A percentile compares a stretch with the other conserved stretches of the same genome.
Evolutionary conservation across 2,113 vertebrate species (phyloP).

Genomic region (Ellobius talpinus): DNA sequence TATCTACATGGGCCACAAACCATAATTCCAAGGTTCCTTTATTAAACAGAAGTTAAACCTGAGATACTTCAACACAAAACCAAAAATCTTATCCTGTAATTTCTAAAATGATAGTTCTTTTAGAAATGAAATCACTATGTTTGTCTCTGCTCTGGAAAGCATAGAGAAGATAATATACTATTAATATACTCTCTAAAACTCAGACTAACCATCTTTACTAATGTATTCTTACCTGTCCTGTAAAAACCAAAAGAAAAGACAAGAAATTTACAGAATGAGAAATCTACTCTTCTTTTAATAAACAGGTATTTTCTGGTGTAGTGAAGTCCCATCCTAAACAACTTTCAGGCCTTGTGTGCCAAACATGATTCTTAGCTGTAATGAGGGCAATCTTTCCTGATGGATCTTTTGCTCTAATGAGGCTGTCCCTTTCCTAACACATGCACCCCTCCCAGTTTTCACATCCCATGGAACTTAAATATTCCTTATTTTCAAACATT

Average conservation of each 20-base stretch:
- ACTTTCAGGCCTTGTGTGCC: background rate
- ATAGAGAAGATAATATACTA: background rate
- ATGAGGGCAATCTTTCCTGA: background rate
- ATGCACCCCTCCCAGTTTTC: background rate
- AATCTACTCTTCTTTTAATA: background rate
- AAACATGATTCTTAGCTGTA: background rate
- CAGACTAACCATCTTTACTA: background rate
- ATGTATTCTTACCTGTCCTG: background rate
- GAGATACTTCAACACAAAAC: background rate
- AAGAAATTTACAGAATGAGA: background rate
- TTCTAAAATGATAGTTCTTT: background rate
- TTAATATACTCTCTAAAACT: background rate
- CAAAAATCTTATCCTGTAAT: background rate
- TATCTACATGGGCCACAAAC: background rate
- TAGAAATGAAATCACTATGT: background rate
- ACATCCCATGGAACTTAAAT: background rate
- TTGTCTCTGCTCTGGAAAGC: background rate
- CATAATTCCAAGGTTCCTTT: background rate
- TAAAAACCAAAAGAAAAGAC: background rate
- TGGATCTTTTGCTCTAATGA: background rate
- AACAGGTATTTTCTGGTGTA: too few relatives aligned
- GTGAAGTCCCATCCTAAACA: background rate
- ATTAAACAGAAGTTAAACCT: slow-evolving; percentile 4
- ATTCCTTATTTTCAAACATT: background rate
- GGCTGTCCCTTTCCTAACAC: background rate